These are phyloP conservation scores for Aspidapion aeneum DNA, from an alignment of 2,888 invertebrate genomes.

Conservation along the genomic window DNA sequence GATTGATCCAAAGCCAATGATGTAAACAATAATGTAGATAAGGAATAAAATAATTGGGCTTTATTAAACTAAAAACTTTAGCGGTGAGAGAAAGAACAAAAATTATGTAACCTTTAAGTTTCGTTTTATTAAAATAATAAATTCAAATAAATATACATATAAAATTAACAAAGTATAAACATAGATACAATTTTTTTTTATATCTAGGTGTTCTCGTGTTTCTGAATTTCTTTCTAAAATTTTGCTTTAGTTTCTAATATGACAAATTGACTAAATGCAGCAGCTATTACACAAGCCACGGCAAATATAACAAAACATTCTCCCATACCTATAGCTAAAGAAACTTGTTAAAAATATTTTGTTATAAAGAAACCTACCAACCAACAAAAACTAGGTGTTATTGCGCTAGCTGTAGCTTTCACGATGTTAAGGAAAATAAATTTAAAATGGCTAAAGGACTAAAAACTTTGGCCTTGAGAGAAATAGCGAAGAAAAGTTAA, in stretches of 20 bases:
- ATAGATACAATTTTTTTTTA: constrained; percentile 43
- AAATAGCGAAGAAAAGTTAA: constrained; percentile 64
- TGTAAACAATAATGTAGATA: constrained; percentile 45
- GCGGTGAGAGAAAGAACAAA: neutral
- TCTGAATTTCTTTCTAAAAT: constrained; percentile 79
- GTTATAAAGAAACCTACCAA: constrained; percentile 71
- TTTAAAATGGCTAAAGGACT: no score
- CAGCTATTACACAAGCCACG: constrained; percentile 56
- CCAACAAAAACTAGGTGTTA: constrained; percentile 79
- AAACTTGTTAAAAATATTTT: constrained; percentile 62
- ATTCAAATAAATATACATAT: constrained; percentile 34
- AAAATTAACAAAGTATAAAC: constrained; percentile 62
- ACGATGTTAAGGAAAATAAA: constrained; percentile 77
- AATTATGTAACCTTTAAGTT: no score
- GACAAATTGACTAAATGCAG: constrained; percentile 68
- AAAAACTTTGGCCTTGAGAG: constrained; percentile 69
- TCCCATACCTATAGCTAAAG: constrained; percentile 57
- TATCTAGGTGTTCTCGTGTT: constrained; percentile 61
- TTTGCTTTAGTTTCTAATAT: constrained; percentile 90
- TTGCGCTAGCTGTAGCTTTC: constrained; percentile 70
- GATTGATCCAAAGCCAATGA: constrained; percentile 69
- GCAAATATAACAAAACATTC: constrained; percentile 73
- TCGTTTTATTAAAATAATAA: no score
- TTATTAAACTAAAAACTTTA: neutral
- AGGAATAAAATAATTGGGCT: neutral